phyloP scores from a whole-genome alignment of 2,797 vertebrate species.

The Pantherophis vulpinus region DNA sequence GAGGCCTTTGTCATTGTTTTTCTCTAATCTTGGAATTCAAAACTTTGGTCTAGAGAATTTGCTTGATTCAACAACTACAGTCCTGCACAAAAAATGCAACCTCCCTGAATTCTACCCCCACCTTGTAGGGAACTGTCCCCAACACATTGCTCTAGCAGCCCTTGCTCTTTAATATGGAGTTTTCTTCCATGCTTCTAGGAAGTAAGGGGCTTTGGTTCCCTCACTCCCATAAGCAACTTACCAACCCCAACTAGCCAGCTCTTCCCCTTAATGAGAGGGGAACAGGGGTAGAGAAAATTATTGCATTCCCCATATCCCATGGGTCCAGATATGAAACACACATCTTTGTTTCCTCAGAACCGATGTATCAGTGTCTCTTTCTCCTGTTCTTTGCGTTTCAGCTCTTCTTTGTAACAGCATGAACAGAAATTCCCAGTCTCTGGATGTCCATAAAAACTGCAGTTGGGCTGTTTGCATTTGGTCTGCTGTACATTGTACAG shows the following conservation, averaged over 20 bases:
- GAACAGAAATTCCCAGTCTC: constrained; percentile 97
- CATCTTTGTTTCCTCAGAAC: constrained; percentile 75
- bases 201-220: accelerated
- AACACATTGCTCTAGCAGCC: accelerated
- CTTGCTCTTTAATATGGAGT: not conserved
- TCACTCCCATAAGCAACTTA: not conserved
- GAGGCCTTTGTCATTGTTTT: not conserved
- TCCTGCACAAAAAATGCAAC: not conserved
- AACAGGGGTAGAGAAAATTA: constrained; percentile 22
- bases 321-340: constrained; percentile 18
- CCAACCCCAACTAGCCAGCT: accelerated
- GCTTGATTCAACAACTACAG: not conserved
- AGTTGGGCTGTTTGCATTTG: constrained; percentile 89
- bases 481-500: constrained; percentile 75
- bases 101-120: not conserved
- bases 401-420: constrained; percentile 90
- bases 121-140: not conserved
- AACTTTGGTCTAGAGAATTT: constrained; percentile 43
- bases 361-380: constrained; percentile 79
- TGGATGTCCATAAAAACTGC: constrained; percentile 92
- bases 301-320: constrained; percentile 49
- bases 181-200: accelerated
- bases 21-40: not conserved
- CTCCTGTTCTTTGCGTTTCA: constrained; percentile 83
- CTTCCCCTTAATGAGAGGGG: not conserved